Evolutionary conservation across 2,888 invertebrate species (phyloP), one percentile per base, ranked within the genome.

Genomic region (Idaea dimidiata): DNA sequence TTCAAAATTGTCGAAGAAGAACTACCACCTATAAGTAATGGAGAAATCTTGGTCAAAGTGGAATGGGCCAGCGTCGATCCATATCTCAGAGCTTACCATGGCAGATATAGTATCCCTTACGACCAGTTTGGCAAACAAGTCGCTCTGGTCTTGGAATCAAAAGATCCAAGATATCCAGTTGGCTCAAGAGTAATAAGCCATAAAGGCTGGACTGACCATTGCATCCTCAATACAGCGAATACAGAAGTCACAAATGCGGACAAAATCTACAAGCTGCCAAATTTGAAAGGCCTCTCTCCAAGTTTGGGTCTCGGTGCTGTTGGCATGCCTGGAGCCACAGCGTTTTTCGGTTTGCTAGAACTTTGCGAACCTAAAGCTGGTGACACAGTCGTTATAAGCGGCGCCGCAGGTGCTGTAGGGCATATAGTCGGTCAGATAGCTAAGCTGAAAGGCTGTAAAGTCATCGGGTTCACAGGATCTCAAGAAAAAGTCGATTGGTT

Each of bases 331-430:
- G 96, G 96, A 90, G 94, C 93, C 56, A 95, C 96, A 0, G 96
- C 96, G 0, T 95, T 95, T 77, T 96, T 96, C 78, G 96, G 96
- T 16, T 88, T 96, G 6, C 72, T 95, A 60, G 95, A 96, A 65
- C 75, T 96, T 31, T 96, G 96, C 74, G 80, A 95, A 59, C 95
- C 96, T 0, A 95, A 95, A 81, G 72, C 91, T 6, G 96, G 95
- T 1, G 96, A 97, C 77, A 95, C 95, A 0, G 93, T 96, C 0
- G 94, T 96, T 0, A 94, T 97, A 1, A 94, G 94, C 0, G 94
- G 94, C 0, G 96, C 96, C 2, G 96, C 95, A 0, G 96, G 96
- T 14, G 96, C 96, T 5, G 96, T 96, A 3, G 96, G 96, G 2
- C 94, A 94, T 64, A 82, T 94, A 14, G 96, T 96, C 0, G 96